phyloP scores from a whole-genome alignment of 2,113 vertebrate species.

The Lagenorhynchus albirostris region DNA sequence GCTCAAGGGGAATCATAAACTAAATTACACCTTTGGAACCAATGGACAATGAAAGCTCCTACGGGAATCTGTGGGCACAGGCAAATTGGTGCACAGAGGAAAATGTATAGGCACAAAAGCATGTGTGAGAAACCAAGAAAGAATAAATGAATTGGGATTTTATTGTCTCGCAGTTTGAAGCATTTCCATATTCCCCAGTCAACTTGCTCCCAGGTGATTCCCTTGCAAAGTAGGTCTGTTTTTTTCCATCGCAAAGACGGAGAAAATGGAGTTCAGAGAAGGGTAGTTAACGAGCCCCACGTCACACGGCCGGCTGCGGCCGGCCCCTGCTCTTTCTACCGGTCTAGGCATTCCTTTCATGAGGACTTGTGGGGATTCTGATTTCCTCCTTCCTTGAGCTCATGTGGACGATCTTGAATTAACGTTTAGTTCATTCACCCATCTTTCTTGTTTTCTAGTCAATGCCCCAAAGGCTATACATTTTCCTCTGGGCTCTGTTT shows the following conservation, averaged over 20 bases:
- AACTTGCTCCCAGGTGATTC: rapidly evolving
- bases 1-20: too few relatives aligned
- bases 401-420: not conserved
- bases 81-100: not conserved
- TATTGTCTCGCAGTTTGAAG: not conserved
- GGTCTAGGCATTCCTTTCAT: not conserved
- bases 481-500: not conserved
- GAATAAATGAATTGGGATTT: not conserved
- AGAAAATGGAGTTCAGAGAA: not conserved
- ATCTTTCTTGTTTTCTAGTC: not conserved
- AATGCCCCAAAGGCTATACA: not conserved
- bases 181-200: too few relatives aligned
- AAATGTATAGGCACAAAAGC: not conserved
- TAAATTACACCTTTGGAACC: not conserved
- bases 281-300: not conserved
- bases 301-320: not conserved
- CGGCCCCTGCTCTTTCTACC: not conserved
- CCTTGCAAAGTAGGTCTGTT: not conserved
- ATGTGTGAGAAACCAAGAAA: not conserved
- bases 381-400: not conserved
- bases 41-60: rapidly evolving
- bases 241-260: not conserved
- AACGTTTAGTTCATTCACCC: not conserved
- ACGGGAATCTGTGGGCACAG: rapidly evolving
- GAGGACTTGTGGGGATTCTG: not conserved